Base-by-base conservation (phyloP, 2,888 invertebrate species). In the Lasioglossum vierecki region DNA sequence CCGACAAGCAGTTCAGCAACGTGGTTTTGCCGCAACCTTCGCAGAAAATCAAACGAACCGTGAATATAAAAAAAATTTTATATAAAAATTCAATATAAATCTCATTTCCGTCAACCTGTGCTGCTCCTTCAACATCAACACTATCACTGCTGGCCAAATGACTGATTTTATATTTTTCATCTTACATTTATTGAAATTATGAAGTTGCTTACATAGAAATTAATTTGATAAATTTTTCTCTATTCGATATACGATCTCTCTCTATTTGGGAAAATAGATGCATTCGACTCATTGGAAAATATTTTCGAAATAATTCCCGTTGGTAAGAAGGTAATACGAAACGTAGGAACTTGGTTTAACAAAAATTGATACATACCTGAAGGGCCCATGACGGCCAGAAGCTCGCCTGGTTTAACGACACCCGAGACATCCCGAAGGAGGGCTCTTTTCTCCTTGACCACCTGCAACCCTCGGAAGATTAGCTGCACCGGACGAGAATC, bases 371-470 rank as follows among this genome's bases (percentile, higher is more conserved):
- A 30, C 94, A 92, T 93, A 96, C 97, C 98, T 91, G 97, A 97
- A 57, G 98, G 97, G 88, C 98, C 98, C 97, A 98, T 97, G 85
- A 98, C 97, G 89, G 98, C 98, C 92, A 98, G 95, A 85, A 98
- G 96, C 93, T 98, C 97, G 76, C 98, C 98, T 30, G 97, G 97
- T 91, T 97, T 96, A 89, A 97, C 97, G 90, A 97, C 95, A 63
- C 98, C 98, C 93, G 96, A 97, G 91, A 98, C 97, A 95, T 97
- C 97, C 89, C 96, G 96, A 80, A 98, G 96, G 90, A 97, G 96
- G 76, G 95, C 95, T 80, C 97, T 95, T 88, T 96, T 95, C 88
- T 95, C 95, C 90, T 95, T 95, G 89, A 94, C 95, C 89, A 96
- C 96, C 89, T 96, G 96, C 88, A 97, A 94, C 86, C 96, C 96